Evolutionary conservation across 2,797 vertebrate genomes (phyloP).

Genomic region (Gymnothorax reevesii): DNA sequence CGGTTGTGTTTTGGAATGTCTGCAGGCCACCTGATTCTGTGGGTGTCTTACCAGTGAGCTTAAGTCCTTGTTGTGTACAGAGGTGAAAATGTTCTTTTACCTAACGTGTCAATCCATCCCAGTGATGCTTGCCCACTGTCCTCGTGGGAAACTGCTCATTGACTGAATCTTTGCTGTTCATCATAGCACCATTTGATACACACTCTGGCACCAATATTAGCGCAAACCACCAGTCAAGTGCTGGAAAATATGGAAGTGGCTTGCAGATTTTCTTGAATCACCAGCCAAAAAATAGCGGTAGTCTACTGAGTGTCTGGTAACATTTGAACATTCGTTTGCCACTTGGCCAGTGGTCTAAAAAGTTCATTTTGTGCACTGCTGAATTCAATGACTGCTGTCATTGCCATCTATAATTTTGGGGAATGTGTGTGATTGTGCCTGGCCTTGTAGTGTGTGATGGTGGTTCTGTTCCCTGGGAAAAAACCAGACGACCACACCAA

Average conservation of each 20-base stretch:
- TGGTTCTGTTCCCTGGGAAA: neutral
- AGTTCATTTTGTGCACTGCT: neutral
- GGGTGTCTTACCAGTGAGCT: too few relatives aligned
- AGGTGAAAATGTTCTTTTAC: neutral
- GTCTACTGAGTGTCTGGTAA: too few relatives aligned
- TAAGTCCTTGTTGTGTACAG: neutral
- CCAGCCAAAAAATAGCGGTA: too few relatives aligned
- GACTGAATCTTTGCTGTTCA: neutral
- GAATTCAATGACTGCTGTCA: neutral
- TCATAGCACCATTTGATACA: neutral
- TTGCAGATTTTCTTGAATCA: too few relatives aligned
- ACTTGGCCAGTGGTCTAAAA: too few relatives aligned
- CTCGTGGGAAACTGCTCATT: neutral
- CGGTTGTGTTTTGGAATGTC: neutral
- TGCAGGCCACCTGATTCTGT: too few relatives aligned
- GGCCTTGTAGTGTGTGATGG: neutral
- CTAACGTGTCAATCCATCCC: neutral
- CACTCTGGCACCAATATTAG: too few relatives aligned
- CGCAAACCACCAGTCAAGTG: too few relatives aligned
- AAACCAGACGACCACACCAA: neutral
- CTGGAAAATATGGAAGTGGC: too few relatives aligned
- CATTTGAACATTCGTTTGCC: too few relatives aligned
- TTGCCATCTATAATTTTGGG: constrained; percentile 18
- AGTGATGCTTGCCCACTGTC: neutral
- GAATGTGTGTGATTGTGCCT: neutral